These are phyloP conservation scores for Palythoa grandiflora DNA, from an alignment of 92 coral and sea anemone genomes.

Conservation along the genomic window DNA sequence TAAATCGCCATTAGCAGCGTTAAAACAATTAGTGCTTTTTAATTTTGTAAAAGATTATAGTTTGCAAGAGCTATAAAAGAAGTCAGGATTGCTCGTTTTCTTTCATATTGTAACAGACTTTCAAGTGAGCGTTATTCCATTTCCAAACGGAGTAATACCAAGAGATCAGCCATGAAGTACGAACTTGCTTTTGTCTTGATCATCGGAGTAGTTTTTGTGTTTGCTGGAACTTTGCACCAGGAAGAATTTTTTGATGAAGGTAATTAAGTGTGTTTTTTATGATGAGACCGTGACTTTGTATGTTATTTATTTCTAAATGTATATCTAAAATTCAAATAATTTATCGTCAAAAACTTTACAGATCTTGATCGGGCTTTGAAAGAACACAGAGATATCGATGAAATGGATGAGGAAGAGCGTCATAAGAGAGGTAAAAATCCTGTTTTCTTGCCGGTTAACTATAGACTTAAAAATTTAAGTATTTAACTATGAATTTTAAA, in stretches of 20 bases:
- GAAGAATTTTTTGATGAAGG: slow-evolving; percentile 2
- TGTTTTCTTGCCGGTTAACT: neutral
- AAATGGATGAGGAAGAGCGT: neutral
- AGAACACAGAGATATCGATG: neutral
- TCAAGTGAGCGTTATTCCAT: no score
- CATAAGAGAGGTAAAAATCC: neutral
- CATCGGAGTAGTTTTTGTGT: neutral
- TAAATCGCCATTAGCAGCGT: no score
- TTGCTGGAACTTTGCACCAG: slow-evolving; percentile 8
- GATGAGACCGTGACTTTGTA: no score
- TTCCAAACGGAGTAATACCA: no score
- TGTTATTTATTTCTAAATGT: no score
- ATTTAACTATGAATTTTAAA: neutral
- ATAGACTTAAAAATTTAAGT: neutral
- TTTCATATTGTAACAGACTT: no score
- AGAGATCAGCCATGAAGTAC: neutral
- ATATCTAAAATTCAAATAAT: neutral
- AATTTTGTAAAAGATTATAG: no score
- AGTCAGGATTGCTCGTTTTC: no score
- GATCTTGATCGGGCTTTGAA: neutral
- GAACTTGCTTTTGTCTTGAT: slow-evolving; percentile 1
- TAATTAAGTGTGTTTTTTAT: neutral
- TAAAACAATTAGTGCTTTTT: no score
- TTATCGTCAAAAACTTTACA: neutral
- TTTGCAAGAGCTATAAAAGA: no score